These are phyloP conservation scores for Falco peregrinus DNA, from an alignment of 2,797 vertebrate species.

Conservation along the genomic window DNA sequence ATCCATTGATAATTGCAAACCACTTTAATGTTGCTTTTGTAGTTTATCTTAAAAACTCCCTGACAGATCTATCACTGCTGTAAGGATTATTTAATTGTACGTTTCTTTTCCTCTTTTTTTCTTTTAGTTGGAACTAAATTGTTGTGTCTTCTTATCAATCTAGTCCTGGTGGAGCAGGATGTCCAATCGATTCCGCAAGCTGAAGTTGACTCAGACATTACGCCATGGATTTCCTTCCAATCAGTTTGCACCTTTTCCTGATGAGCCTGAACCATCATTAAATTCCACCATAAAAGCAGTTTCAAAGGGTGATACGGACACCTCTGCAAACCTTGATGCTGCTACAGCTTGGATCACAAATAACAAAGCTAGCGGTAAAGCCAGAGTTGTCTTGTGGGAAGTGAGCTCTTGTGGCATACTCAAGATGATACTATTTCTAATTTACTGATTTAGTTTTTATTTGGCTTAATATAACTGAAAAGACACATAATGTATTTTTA, in stretches of 20 bases:
- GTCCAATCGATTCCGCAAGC: slow-evolving; percentile 95
- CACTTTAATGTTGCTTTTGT: not conserved
- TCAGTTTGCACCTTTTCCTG: slow-evolving; percentile 88
- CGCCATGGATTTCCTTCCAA: slow-evolving; percentile 89
- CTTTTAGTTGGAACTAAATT: slow-evolving; percentile 19
- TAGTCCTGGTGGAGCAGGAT: slow-evolving; percentile 99
- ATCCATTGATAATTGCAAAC: not conserved
- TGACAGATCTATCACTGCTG: not conserved
- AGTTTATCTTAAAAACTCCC: not conserved
- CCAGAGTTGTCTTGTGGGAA: not conserved
- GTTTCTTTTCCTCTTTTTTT: not conserved
- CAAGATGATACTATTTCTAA: not conserved
- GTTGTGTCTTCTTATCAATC: slow-evolving; percentile 6
- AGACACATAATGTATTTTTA: accelerated
- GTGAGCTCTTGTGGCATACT: not conserved
- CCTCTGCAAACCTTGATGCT: slow-evolving; percentile 70
- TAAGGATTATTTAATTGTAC: not conserved
- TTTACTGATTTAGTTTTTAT: not conserved
- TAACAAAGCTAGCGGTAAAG: slow-evolving; percentile 83
- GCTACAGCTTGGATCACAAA: slow-evolving; percentile 75
- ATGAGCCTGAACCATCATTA: slow-evolving; percentile 81
- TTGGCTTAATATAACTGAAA: not conserved
- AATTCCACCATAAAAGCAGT: slow-evolving; percentile 88
- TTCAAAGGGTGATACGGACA: slow-evolving; percentile 65
- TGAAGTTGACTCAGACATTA: slow-evolving; percentile 94